Evolutionary conservation across 1,140 invertebrate genomes (phyloP).

Genomic region (Drosophila novamexicana): DNA sequence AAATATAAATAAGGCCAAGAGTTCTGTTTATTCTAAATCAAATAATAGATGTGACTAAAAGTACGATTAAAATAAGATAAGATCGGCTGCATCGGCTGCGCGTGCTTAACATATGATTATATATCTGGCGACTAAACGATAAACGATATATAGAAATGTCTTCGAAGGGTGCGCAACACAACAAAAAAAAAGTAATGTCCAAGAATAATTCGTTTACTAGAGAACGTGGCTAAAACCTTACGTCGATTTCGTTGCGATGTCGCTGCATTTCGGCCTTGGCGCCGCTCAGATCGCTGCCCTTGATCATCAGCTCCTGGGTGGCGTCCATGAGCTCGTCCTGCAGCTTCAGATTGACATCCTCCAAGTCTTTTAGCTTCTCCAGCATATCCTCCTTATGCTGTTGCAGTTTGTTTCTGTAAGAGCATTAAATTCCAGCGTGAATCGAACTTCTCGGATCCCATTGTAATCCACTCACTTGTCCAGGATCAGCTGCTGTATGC

Average conservation of each 20-base stretch:
- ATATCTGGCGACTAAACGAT: constrained; percentile 63
- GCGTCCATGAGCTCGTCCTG: constrained; percentile 86
- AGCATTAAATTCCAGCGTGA: background rate
- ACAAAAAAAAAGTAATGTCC: constrained; percentile 40
- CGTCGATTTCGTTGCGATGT: constrained; percentile 85
- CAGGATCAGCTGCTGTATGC: constrained; percentile 86
- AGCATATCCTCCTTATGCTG: constrained; percentile 84
- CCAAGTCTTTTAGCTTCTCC: constrained; percentile 86
- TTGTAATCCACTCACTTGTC: constrained; percentile 78
- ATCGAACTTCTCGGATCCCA: too few relatives aligned
- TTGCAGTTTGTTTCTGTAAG: constrained; percentile 78
- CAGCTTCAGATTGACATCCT: constrained; percentile 85
- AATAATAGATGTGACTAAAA: constrained; percentile 48
- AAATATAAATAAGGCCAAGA: constrained; percentile 40
- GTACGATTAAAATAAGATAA: constrained; percentile 51
- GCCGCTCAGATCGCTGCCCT: constrained; percentile 85
- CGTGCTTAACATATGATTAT: constrained; percentile 63
- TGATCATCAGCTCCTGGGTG: constrained; percentile 85
- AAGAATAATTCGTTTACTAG: constrained; percentile 3
- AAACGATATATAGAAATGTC: constrained; percentile 77
- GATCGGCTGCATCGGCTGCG: constrained; percentile 43
- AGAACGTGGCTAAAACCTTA: constrained; percentile 77
- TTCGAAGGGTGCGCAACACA: constrained; percentile 72
- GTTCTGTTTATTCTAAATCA: constrained; percentile 43
- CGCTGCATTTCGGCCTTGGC: constrained; percentile 85